A percentile compares a stretch with the other conserved stretches of the same genome.
phyloP scores from a whole-genome alignment of 2,113 vertebrate genomes.

The Boulengeromyrus knoepffleri region DNA sequence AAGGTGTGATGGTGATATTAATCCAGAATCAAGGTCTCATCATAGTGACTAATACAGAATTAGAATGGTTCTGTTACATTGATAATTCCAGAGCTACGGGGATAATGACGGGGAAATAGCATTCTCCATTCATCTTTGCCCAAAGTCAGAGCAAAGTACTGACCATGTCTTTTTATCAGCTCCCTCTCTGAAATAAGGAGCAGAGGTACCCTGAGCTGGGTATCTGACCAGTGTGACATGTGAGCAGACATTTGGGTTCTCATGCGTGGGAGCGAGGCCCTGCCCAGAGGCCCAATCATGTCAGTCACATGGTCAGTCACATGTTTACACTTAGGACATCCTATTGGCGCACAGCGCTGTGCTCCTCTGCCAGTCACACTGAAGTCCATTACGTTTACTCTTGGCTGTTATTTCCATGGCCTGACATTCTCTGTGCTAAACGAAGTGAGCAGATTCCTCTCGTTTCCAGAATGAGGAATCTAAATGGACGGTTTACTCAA shows the following conservation, averaged over 20 bases:
- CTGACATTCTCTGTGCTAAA: background rate
- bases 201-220: background rate
- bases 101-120: background rate
- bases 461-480: background rate
- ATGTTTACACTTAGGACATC: background rate
- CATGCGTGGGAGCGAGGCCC: background rate
- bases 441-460: background rate
- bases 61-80: background rate
- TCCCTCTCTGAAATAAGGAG: background rate
- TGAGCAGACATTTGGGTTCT: background rate
- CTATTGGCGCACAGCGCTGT: background rate
- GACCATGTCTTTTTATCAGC: background rate
- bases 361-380: background rate
- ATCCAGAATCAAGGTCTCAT: background rate
- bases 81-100: background rate
- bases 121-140: background rate
- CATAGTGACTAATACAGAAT: background rate
- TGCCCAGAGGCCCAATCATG: too few relatives aligned
- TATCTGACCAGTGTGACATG: background rate
- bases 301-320: background rate
- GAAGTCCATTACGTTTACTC: background rate
- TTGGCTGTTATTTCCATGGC: background rate
- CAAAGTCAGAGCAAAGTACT: background rate
- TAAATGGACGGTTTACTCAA: background rate
- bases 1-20: slow-evolving; percentile 2